Base-by-base conservation (phyloP, 2,113 vertebrate genomes). In the Leptodactylus fuscus region DNA sequence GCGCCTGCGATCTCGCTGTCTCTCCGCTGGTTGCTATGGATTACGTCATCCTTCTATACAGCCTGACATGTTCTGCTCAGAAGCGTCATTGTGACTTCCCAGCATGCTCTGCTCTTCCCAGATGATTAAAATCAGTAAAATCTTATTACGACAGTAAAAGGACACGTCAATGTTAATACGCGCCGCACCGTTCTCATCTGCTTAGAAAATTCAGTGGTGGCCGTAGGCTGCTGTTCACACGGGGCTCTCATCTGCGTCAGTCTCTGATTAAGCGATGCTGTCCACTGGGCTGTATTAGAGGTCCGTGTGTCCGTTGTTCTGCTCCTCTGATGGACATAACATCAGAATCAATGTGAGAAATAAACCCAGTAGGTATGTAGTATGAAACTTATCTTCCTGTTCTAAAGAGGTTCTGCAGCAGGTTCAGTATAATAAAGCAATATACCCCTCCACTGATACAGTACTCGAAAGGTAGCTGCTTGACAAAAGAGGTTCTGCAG, bases 1-100 rank as follows among this genome's bases (percentile, higher is more conserved):
- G 13, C 0, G 1, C 11, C 0, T 24, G 60, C 27, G 60, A 34
- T 15, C 12, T 11, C 4, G n/a, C n/a, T n/a, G n/a, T n/a, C n/a
- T 32, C 11, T 32, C 60, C 32, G 60, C 60, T 22, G 65, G 65
- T 69, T 69, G 32, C 65, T 69, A 69, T 69, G 65, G 65, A 38
- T 69, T 20, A 36, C 65, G 38, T 69, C 65, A 69, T 38, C 65
- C 32, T 22, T 69, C 7, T 34, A 32, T 67, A 67, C 62, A 20
- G 62, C 27, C n/a, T 13, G 24, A 15, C 2, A 15, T 62, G 0
- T 29, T 29, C 58, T 29, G 58, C 24, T 62, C 5, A 60, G 9
- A n/a, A n/a, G 18, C 58, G 24, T 62, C 24, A 32, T 65, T n/a
- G n/a, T n/a, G 7, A 29, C 27, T 0, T 20, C 62, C 62, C 62